These are phyloP conservation scores for Hydrolagus affinis DNA, from an alignment of 2,113 vertebrate species.

Conservation along the genomic window DNA sequence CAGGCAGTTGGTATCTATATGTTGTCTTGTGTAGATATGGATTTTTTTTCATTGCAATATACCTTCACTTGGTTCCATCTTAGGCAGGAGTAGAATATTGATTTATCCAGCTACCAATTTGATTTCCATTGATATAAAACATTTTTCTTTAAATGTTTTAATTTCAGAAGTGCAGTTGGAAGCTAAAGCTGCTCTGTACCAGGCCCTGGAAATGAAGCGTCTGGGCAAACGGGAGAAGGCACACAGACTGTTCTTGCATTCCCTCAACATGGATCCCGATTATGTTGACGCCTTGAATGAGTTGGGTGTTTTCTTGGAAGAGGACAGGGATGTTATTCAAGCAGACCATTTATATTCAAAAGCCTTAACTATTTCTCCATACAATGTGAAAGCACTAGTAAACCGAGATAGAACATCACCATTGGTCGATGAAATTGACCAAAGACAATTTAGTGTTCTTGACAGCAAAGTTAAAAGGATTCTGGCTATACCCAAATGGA, in stretches of 20 bases:
- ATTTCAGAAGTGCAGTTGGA: slow-evolving; percentile 71
- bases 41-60: neutral
- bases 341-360: slow-evolving; percentile 87
- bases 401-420: slow-evolving; percentile 81
- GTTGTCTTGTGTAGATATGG: neutral
- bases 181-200: slow-evolving; percentile 79
- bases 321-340: slow-evolving; percentile 87
- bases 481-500: slow-evolving; percentile 92
- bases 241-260: slow-evolving; percentile 80
- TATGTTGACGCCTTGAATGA: slow-evolving; percentile 84
- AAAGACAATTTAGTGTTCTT: slow-evolving; percentile 81
- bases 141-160: slow-evolving; percentile 10
- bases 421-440: slow-evolving; percentile 90
- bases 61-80: neutral
- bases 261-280: slow-evolving; percentile 82
- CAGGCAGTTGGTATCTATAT: neutral
- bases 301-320: slow-evolving; percentile 83
- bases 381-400: slow-evolving; percentile 75
- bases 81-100: neutral
- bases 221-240: slow-evolving; percentile 85
- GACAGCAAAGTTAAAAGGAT: slow-evolving; percentile 87
- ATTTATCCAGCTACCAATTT: neutral
- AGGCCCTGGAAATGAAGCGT: slow-evolving; percentile 88
- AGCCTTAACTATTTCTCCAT: slow-evolving; percentile 77
- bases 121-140: neutral